Evolutionary conservation across 2,797 vertebrate genomes (phyloP).

Genomic region (Iguana delicatissima): DNA sequence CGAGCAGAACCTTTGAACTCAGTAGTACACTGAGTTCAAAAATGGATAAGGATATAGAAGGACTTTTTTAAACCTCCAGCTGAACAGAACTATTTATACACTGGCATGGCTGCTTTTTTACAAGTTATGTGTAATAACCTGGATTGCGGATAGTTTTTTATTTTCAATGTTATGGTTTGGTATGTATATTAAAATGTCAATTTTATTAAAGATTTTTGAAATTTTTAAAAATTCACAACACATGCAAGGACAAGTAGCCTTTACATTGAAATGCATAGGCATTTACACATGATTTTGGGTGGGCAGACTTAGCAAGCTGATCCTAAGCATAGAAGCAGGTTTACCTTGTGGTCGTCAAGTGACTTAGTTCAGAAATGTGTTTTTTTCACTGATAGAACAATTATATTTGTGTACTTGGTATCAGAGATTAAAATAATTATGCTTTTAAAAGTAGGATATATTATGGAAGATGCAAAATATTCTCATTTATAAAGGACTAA

Average conservation of each 20-base stretch:
- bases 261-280: background rate
- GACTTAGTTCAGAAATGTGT: no score
- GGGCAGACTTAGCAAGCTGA: background rate
- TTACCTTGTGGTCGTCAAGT: no score
- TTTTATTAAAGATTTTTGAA: slow-evolving; percentile 70
- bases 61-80: slow-evolving; percentile 76
- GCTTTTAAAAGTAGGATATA: background rate
- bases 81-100: slow-evolving; percentile 78
- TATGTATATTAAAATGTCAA: slow-evolving; percentile 83
- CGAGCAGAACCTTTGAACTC: slow-evolving; percentile 97
- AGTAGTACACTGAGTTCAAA: slow-evolving; percentile 89
- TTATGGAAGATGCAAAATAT: background rate
- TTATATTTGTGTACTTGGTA: background rate
- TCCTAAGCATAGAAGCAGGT: background rate
- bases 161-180: slow-evolving; percentile 70
- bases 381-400: background rate
- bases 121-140: slow-evolving; percentile 65
- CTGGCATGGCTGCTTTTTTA: slow-evolving; percentile 69
- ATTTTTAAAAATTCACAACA: background rate
- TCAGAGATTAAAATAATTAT: background rate
- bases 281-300: background rate
- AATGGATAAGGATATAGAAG: slow-evolving; percentile 33
- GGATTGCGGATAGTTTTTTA: slow-evolving; percentile 64
- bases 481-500: no score
- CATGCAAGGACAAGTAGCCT: background rate